phyloP scores from a whole-genome alignment of 2,888 invertebrate genomes.

The Liodrosophila aerea region DNA sequence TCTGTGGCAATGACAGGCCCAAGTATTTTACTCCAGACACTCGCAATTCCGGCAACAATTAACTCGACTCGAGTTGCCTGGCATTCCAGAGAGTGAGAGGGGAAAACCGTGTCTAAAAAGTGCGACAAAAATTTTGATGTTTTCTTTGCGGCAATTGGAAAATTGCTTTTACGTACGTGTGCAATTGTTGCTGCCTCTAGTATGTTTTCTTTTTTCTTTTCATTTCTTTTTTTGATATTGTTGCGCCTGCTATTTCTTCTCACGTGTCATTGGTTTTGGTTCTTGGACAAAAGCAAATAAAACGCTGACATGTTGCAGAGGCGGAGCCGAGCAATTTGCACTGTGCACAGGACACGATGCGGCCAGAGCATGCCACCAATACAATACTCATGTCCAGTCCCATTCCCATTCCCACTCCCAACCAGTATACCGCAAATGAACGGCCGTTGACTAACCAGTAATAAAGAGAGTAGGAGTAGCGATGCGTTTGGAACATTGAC shows the following conservation, averaged over 20 bases:
- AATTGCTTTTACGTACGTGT: conserved; percentile 76
- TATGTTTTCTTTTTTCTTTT: conserved; percentile 2
- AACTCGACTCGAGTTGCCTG: conserved; percentile 43
- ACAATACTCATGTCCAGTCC: conserved; percentile 22
- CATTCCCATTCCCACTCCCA: too few species aligned
- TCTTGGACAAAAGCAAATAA: conserved; percentile 56
- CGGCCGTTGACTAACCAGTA: conserved; percentile 56
- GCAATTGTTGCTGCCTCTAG: conserved; percentile 57
- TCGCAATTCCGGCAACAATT: conserved; percentile 59
- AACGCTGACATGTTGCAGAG: conserved; percentile 73
- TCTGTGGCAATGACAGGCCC: conserved; percentile 67
- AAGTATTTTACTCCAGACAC: conserved; percentile 61
- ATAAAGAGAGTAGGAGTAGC: background rate
- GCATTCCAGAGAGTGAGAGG: background rate
- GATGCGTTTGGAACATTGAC: conserved; percentile 69
- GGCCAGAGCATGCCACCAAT: conserved; percentile 11
- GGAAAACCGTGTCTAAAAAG: conserved; percentile 22
- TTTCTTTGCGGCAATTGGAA: conserved; percentile 72
- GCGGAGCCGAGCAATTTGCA: conserved; percentile 67
- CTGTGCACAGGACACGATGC: conserved; percentile 32
- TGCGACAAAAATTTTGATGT: conserved; percentile 62
- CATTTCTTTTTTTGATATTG: conserved; percentile 27
- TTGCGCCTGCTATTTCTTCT: conserved; percentile 64
- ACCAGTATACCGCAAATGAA: conserved; percentile 73
- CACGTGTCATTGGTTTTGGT: conserved; percentile 66